A percentile compares a stretch with the other conserved stretches of the same genome.
These are phyloP conservation scores for Chlorodrepanis virens DNA, from an alignment of 2,113 vertebrate genomes.

Conservation along the genomic window DNA sequence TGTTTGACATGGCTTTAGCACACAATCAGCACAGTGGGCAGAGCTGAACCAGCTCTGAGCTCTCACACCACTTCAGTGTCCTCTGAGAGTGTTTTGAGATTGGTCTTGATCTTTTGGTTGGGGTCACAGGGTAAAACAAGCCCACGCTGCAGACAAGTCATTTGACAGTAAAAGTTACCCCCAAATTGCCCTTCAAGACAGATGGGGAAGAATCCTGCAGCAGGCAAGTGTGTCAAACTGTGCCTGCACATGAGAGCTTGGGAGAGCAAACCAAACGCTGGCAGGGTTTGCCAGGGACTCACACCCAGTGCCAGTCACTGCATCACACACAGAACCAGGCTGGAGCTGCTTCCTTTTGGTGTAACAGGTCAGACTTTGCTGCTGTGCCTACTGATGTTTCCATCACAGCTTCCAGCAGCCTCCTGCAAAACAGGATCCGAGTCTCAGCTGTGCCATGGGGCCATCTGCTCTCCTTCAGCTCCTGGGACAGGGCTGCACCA, in stretches of 20 bases:
- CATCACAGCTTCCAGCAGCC: neutral
- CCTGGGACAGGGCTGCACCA: neutral
- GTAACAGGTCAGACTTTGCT: neutral
- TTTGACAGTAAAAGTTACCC: neutral
- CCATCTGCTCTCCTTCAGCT: neutral
- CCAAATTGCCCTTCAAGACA: neutral
- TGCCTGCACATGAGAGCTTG: neutral
- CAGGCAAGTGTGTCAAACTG: neutral
- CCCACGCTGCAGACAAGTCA: rapidly evolving
- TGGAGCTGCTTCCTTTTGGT: neutral
- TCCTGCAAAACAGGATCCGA: neutral
- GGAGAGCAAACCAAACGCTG: neutral
- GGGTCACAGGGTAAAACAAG: neutral
- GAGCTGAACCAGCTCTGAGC: neutral
- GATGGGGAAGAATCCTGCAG: neutral
- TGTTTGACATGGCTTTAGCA: neutral
- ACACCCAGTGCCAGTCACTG: neutral
- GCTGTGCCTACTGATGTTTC: rapidly evolving
- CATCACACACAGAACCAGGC: neutral
- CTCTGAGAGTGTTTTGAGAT: neutral
- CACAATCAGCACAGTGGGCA: neutral
- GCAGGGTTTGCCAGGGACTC: neutral
- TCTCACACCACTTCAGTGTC: neutral
- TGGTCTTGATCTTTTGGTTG: neutral
- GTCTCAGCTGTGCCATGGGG: neutral